Conservation (phyloP, 2,888 invertebrate genomes). For the Agrotis clavis region DNA sequence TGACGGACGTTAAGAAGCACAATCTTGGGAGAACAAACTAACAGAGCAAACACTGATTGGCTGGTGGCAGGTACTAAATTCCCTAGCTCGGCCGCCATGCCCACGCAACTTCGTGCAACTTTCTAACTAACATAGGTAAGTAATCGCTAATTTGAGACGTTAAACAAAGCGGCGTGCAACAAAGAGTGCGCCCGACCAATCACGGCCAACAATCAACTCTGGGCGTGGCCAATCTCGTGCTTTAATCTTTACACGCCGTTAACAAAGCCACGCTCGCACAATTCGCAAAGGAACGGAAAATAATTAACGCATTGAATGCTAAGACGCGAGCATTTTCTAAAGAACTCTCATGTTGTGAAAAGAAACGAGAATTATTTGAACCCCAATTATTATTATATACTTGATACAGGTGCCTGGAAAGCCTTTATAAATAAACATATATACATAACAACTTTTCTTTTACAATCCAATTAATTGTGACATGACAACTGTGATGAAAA, state of each 20-base stretch:
- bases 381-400: conserved; percentile 23
- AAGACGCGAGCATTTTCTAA: conserved; percentile 60
- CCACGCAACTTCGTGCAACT: conserved; percentile 61
- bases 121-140: conserved; percentile 61
- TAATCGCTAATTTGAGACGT: conserved; percentile 82
- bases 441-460: conserved; percentile 9
- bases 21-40: conserved; percentile 43
- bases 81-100: conserved; percentile 39
- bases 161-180: conserved; percentile 84
- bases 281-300: conserved; percentile 83
- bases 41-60: conserved; percentile 57
- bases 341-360: conserved; percentile 67
- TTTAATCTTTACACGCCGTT: conserved; percentile 80
- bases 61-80: conserved; percentile 47
- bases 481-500: not conserved
- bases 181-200: conserved; percentile 85
- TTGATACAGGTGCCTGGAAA: too few species aligned
- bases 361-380: conserved; percentile 63
- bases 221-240: conserved; percentile 85
- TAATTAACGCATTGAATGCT: conserved; percentile 82
- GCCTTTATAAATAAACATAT: not conserved
- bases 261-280: conserved; percentile 82
- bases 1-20: conserved; percentile 29
- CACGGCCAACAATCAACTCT: conserved; percentile 75
- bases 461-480: not conserved